A percentile compares a stretch with the other conserved stretches of the same genome.
Evolutionary conservation across 2,888 invertebrate genomes (phyloP).

Genomic region (Protonemura montana): DNA sequence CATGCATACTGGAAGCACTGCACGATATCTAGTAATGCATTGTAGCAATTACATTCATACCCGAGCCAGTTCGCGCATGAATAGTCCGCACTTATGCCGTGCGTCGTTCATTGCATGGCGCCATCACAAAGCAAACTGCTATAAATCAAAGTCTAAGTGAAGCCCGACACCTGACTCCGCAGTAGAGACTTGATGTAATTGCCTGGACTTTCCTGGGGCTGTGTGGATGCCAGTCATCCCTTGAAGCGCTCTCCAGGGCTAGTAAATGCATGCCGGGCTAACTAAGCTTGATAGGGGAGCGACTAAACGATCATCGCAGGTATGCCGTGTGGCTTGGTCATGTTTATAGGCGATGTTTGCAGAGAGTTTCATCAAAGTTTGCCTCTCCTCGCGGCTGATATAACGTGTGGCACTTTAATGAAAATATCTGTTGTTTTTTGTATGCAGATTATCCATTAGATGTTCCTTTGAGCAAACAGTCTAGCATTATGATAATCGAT

Average conservation of each 20-base stretch:
- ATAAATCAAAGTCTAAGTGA: conserved; percentile 18
- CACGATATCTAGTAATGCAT: not conserved
- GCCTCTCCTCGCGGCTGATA: not conserved
- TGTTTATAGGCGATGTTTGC: too few species aligned
- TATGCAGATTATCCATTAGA: conserved; percentile 3
- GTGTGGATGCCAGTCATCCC: too few species aligned
- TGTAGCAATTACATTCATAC: not conserved
- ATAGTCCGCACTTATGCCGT: not conserved
- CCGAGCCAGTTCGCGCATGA: not conserved
- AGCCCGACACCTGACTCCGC: not conserved
- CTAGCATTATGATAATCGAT: not conserved
- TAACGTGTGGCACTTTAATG: not conserved
- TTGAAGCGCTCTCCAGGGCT: too few species aligned
- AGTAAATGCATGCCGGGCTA: too few species aligned
- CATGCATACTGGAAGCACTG: not conserved
- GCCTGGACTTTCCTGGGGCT: too few species aligned
- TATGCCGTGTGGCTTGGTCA: too few species aligned
- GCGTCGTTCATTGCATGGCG: too few species aligned
- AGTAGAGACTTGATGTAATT: too few species aligned
- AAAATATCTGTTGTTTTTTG: conserved; percentile 5
- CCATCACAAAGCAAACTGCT: conserved; percentile 5
- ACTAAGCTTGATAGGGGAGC: too few species aligned
- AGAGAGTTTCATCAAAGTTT: not conserved
- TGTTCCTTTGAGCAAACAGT: not conserved
- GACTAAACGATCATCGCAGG: too few species aligned